A percentile compares a stretch with the other conserved stretches of the same genome.
These are phyloP conservation scores for Cyphomyrus plagiostoma DNA, from an alignment of 2,113 vertebrate species.

Conservation along the genomic window DNA sequence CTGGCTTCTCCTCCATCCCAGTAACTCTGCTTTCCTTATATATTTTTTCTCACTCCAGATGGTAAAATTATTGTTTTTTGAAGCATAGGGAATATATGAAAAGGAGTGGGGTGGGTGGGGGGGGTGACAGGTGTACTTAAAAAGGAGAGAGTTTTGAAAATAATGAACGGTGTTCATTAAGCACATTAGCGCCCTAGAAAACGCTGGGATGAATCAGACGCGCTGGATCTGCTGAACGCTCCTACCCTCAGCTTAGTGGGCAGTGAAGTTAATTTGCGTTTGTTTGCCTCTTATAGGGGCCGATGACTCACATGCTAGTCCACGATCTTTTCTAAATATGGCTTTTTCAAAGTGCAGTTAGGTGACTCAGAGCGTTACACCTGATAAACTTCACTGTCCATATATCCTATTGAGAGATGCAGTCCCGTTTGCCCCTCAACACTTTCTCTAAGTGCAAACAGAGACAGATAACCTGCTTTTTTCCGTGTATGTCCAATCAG, in stretches of 20 bases:
- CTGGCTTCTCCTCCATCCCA: neutral
- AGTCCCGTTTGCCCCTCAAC: neutral
- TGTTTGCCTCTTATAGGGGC: neutral
- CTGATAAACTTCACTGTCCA: neutral
- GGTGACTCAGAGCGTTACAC: neutral
- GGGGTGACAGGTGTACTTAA: neutral
- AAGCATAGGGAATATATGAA: neutral
- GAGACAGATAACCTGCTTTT: neutral
- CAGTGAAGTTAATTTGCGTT: neutral
- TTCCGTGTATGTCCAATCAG: neutral
- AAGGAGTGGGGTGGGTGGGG: neutral
- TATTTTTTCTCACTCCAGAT: slow-evolving; percentile 12
- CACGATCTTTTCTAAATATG: neutral
- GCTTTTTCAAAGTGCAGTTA: neutral
- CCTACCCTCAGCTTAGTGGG: neutral
- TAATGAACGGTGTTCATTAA: slow-evolving; percentile 1
- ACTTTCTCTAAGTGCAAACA: neutral
- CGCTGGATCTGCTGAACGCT: neutral
- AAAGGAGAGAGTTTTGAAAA: neutral
- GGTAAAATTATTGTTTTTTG: slow-evolving; percentile 9
- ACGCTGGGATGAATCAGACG: neutral
- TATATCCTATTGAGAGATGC: neutral
- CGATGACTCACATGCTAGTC: neutral
- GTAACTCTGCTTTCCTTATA: neutral
- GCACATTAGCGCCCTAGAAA: neutral